Conservation (phyloP, 2,888 invertebrate genomes). For the Parascotia fuliginaria region DNA sequence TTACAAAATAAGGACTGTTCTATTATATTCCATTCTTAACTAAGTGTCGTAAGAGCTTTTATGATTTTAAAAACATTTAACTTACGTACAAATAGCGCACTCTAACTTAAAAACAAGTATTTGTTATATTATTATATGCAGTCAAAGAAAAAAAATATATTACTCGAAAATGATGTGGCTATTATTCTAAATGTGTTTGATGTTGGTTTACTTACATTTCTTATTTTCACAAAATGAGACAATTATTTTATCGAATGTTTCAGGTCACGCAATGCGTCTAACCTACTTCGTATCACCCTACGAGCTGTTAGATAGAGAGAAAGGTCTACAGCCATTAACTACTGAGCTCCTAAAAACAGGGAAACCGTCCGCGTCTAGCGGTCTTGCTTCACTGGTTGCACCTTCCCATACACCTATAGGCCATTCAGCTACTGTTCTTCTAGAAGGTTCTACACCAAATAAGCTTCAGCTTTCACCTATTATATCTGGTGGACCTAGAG, state of each 20-base stretch:
- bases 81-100: no score
- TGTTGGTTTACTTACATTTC: no score
- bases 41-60: no score
- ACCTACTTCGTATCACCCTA: constrained; percentile 98
- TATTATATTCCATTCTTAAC: no score
- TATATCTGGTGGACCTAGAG: constrained; percentile 88
- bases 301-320: constrained; percentile 93
- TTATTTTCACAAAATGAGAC: background rate
- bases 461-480: constrained; percentile 92
- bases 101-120: no score
- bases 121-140: no score
- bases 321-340: constrained; percentile 90
- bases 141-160: no score
- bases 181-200: no score
- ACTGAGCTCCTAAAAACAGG: constrained; percentile 89
- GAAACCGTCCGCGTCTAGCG: constrained; percentile 64
- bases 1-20: no score
- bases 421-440: constrained; percentile 94
- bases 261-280: constrained; percentile 96
- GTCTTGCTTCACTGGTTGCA: constrained; percentile 71
- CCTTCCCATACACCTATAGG: constrained; percentile 88
- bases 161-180: no score
- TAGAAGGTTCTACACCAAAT: constrained; percentile 94
- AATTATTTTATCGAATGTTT: constrained; percentile 13
- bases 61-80: no score